Percentiles rank a stretch among this genome's conserved stretches.
These are phyloP conservation scores for Diaprepes abbreviatus DNA, from an alignment of 2,888 invertebrate species.

Conservation along the genomic window DNA sequence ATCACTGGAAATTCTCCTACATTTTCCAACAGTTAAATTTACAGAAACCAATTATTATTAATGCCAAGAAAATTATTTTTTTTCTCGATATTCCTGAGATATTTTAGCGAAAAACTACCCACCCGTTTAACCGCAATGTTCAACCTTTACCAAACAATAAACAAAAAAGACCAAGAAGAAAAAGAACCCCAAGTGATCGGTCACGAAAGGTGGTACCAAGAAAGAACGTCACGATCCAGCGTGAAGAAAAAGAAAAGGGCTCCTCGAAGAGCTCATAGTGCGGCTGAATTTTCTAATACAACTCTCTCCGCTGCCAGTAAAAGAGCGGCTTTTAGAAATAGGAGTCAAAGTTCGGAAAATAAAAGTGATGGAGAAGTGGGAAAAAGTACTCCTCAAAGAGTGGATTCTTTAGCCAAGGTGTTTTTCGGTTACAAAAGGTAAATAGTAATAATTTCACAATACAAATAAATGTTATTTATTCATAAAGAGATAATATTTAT, in stretches of 20 bases:
- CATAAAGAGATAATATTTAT: too few species aligned
- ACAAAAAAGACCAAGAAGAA: slow-evolving; percentile 70
- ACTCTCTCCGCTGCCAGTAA: slow-evolving; percentile 76
- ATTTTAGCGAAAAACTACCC: slow-evolving; percentile 25
- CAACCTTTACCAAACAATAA: slow-evolving; percentile 80
- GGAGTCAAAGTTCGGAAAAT: slow-evolving; percentile 78
- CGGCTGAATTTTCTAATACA: slow-evolving; percentile 76
- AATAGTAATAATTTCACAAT: neutral
- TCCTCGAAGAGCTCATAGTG: slow-evolving; percentile 77
- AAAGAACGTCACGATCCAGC: slow-evolving; percentile 70
- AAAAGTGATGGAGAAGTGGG: slow-evolving; percentile 71
- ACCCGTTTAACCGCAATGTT: slow-evolving; percentile 72
- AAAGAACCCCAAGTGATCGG: slow-evolving; percentile 79
- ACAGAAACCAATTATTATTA: neutral
- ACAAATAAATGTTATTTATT: too few species aligned
- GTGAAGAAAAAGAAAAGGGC: slow-evolving; percentile 70
- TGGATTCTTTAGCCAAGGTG: slow-evolving; percentile 82
- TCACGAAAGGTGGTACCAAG: slow-evolving; percentile 85
- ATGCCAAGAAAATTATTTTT: slow-evolving; percentile 17
- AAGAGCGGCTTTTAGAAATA: slow-evolving; percentile 73
- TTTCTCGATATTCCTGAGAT: slow-evolving; percentile 3
- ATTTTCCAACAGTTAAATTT: neutral
- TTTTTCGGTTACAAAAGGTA: slow-evolving; percentile 70
- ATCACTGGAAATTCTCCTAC: too few species aligned
- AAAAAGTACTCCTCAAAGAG: slow-evolving; percentile 72